phyloP scores from a whole-genome alignment of 1,140 invertebrate species.

The Cherax destructor region DNA sequence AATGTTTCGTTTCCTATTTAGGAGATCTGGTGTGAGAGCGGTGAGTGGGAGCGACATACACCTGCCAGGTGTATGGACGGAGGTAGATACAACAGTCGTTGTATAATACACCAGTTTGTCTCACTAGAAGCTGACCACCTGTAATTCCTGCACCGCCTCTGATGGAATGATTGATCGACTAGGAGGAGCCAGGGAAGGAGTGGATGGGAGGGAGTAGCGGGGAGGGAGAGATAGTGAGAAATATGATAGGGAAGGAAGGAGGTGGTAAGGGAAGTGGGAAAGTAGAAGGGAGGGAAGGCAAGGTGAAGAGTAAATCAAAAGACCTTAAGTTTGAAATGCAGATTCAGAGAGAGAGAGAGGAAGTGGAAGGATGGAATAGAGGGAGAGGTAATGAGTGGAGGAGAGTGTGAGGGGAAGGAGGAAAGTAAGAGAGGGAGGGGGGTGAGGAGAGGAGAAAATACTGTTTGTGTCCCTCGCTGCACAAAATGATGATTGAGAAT shows the following conservation, averaged over 20 bases:
- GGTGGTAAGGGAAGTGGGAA: neutral
- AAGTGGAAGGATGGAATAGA: neutral
- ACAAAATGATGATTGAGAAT: neutral
- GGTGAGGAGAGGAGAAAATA: neutral
- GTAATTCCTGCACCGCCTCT: conserved; percentile 32
- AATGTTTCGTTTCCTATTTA: too few relatives aligned
- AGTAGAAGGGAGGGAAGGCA: neutral
- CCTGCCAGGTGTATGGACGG: too few relatives aligned
- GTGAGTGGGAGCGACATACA: too few relatives aligned
- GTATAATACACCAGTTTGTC: conserved; percentile 46
- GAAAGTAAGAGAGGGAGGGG: neutral
- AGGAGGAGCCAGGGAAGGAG: neutral
- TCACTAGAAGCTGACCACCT: conserved; percentile 38
- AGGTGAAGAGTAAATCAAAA: neutral
- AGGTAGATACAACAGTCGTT: neutral
- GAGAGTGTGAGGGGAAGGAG: too few relatives aligned
- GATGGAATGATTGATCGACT: conserved; percentile 30
- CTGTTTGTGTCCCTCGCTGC: neutral
- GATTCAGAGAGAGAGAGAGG: neutral
- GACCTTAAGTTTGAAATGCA: neutral
- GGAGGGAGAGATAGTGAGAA: conserved; percentile 8
- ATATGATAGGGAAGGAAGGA: neutral
- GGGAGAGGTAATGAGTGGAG: neutral
- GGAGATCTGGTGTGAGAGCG: too few relatives aligned
- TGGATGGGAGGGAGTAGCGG: conserved; percentile 1